Conservation (phyloP, 2,113 vertebrate species). For the Noturus placidus region DNA sequence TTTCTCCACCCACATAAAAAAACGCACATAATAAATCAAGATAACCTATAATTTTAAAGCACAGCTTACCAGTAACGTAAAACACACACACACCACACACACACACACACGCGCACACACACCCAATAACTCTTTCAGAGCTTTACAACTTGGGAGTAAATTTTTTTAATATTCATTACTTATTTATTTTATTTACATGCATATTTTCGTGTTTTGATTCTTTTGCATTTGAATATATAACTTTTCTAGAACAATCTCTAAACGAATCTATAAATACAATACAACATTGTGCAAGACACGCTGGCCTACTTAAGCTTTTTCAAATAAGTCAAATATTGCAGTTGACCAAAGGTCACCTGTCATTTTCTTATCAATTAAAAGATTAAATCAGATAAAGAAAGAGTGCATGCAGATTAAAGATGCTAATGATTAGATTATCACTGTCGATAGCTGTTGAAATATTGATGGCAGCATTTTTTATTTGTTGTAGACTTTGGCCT, state of each 20-base stretch:
- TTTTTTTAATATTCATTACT: background rate
- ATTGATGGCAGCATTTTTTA: constrained; percentile 30
- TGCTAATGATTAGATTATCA: constrained; percentile 45
- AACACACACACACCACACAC: background rate
- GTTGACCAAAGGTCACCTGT: constrained; percentile 40
- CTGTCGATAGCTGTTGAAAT: background rate
- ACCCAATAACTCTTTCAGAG: background rate
- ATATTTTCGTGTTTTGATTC: background rate
- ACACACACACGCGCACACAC: background rate
- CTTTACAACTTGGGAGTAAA: background rate
- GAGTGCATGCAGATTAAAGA: constrained; percentile 12
- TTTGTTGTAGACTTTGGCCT: constrained; percentile 29
- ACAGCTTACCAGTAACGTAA: background rate
- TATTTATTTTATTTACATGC: background rate
- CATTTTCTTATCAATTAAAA: constrained; percentile 28
- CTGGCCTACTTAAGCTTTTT: background rate
- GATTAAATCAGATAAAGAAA: constrained; percentile 13
- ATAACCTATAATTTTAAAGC: background rate
- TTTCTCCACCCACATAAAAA: background rate
- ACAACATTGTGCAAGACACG: background rate
- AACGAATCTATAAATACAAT: background rate
- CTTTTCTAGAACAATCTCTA: background rate
- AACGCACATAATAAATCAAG: background rate
- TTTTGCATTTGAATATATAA: background rate
- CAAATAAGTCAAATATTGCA: background rate